Percentiles rank a stretch among this genome's conserved stretches.
phyloP scores from a whole-genome alignment of 2,113 vertebrate species.

The Pelodiscus sinensis region DNA sequence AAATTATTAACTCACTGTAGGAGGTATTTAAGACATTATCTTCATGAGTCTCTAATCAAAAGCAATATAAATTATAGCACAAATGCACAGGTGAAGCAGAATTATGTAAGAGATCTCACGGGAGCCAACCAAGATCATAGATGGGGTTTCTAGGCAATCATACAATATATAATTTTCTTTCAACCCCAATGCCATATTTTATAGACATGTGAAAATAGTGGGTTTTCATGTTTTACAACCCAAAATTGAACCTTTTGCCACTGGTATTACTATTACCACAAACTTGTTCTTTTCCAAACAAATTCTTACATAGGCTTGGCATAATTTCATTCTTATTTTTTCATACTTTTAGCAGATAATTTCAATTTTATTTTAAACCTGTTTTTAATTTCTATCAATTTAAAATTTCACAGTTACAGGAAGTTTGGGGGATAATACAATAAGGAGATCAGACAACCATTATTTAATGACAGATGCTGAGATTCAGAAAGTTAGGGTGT shows the following conservation, averaged over 20 bases:
- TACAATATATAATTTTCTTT: accelerated
- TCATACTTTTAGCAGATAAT: not conserved
- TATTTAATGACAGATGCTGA: not conserved
- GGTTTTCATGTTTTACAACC: not conserved
- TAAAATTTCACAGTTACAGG: not conserved
- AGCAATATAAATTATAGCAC: not conserved
- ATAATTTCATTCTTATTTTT: not conserved
- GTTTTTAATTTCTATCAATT: not conserved
- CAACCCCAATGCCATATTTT: not conserved
- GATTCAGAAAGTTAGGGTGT: not conserved
- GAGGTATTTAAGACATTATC: constrained; percentile 12
- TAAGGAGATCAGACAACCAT: not conserved
- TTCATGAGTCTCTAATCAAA: constrained; percentile 8
- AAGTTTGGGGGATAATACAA: not conserved
- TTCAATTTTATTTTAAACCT: not conserved
- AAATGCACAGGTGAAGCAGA: not conserved
- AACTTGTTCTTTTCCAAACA: not conserved
- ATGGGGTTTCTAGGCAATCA: not conserved
- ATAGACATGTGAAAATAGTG: not conserved
- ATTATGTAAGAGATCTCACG: not conserved
- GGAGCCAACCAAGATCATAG: not conserved
- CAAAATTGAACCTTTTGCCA: not conserved
- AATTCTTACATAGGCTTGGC: not conserved
- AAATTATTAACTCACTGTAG: not conserved
- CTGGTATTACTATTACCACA: not conserved